Evolutionary conservation across 2,113 vertebrate species (phyloP), one percentile per base, ranked within the genome.

Genomic region (Clarias magur): DNA sequence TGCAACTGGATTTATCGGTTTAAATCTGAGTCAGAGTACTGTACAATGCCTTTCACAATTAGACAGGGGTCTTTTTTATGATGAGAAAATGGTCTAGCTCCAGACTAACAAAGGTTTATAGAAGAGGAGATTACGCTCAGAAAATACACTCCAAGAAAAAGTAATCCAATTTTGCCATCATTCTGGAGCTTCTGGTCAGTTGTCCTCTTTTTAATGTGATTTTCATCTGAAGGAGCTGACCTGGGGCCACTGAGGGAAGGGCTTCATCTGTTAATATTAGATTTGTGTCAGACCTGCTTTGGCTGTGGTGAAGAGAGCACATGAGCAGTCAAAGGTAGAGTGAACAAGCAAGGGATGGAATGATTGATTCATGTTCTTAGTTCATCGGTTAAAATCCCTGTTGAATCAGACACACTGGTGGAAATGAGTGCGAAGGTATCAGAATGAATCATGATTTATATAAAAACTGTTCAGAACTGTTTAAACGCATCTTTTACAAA

Each of bases 111-210:
- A 3, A 60, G 27, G 56, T 42, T 27, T 8, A 16, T 57, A 27
- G 30, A 56, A 54, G 10, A 38, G 27, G 30, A 38, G 27, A 34
- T 60, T 15, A 60, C 34, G 57, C 9, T 83, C 80, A 27, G 42
- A 78, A 91, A 90, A 75, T 34, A 85, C 81, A 90, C 27, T 19
- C 87, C 10, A 57, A 89, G 57, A 88, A 88, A 88, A 89, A 89
- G 88, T 90, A 93, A 94, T 93, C 91, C 85, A 85, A 89, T 92
- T 91, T 83, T 4, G 23, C 85, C 88, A 85, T 88, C 85, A 86
- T 73, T 82, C 79, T 90, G 86, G 90, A 90, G 89, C 92, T 87
- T 67, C 89, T 80, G 79, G 80, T 1, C 34, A 90, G 60, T 90
- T 80, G 63, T 86, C 83, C 85, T 87, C 0, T 0, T 7, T 67